phyloP scores from a whole-genome alignment of 2,797 vertebrate genomes.

The Anableps anableps region DNA sequence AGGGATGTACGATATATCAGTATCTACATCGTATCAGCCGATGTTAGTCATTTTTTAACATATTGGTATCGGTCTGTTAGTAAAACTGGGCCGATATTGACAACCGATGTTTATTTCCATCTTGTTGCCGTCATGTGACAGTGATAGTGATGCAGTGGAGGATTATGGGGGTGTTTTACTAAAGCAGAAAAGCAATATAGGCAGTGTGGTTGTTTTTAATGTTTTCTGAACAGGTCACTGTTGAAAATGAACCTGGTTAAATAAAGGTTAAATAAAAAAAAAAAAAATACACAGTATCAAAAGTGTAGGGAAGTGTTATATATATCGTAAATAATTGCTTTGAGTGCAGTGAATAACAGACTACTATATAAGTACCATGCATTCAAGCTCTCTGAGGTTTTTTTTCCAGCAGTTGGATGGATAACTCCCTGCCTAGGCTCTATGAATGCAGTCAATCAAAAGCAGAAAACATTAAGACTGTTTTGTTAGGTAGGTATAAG shows the following conservation, averaged over 20 bases:
- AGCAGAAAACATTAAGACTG: neutral
- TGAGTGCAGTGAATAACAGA: neutral
- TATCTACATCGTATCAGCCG: too few species aligned
- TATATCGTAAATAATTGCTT: neutral
- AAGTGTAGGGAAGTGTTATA: neutral
- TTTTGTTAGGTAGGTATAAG: neutral
- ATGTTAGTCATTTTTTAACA: neutral
- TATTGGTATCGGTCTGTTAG: too few species aligned
- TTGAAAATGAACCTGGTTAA: too few species aligned
- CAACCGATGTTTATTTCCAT: too few species aligned
- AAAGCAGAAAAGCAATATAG: neutral
- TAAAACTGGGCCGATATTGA: too few species aligned
- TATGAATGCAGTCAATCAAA: neutral
- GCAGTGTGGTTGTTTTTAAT: neutral
- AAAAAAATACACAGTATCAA: neutral
- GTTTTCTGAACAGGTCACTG: too few species aligned
- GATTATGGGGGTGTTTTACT: neutral
- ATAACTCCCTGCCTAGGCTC: neutral
- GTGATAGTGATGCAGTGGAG: neutral
- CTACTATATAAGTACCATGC: neutral
- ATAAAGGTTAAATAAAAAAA: too few species aligned
- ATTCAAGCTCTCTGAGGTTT: neutral
- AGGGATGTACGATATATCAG: too few species aligned
- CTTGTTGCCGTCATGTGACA: neutral
- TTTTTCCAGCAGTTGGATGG: neutral